phyloP scores from a whole-genome alignment of 35 echinoderm and acorn worm species.

The Acanthaster planci region DNA sequence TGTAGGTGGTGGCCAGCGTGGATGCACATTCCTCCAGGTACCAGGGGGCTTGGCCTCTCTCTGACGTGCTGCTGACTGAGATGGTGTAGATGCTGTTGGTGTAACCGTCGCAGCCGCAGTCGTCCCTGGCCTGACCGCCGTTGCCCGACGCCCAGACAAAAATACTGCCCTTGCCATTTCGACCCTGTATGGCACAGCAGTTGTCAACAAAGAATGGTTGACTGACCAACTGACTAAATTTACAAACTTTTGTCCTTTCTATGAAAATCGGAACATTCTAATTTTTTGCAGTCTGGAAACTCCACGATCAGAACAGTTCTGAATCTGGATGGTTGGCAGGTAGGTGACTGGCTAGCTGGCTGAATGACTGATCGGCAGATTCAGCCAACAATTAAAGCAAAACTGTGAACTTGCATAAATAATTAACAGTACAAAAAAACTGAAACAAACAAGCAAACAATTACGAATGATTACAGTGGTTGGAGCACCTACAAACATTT shows the following conservation, averaged over 20 bases:
- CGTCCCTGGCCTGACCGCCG: conserved; percentile 57
- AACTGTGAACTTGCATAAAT: too few relatives aligned
- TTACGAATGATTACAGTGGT: too few relatives aligned
- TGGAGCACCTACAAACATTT: too few relatives aligned
- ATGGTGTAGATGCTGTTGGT: conserved; percentile 93
- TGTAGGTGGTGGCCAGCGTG: conserved; percentile 83
- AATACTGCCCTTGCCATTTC: conserved; percentile 79
- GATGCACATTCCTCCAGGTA: conserved; percentile 82
- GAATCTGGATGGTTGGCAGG: too few relatives aligned
- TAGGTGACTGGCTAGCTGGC: too few relatives aligned
- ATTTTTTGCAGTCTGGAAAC: neutral
- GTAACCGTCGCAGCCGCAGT: conserved; percentile 86
- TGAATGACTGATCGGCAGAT: too few relatives aligned
- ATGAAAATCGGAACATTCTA: neutral
- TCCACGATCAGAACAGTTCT: neutral
- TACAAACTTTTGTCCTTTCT: neutral
- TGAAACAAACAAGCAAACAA: too few relatives aligned
- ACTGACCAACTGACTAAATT: too few relatives aligned
- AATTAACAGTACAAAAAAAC: too few relatives aligned
- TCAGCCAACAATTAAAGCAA: too few relatives aligned
- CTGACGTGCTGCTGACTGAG: conserved; percentile 76
- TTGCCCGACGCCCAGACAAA: conserved; percentile 99
- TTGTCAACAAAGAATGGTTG: too few relatives aligned
- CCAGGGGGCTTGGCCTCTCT: conserved; percentile 57
- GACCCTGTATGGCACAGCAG: conserved; percentile 46